phyloP scores from a whole-genome alignment of 2,888 invertebrate species.

The Lydus trimaculatus region DNA sequence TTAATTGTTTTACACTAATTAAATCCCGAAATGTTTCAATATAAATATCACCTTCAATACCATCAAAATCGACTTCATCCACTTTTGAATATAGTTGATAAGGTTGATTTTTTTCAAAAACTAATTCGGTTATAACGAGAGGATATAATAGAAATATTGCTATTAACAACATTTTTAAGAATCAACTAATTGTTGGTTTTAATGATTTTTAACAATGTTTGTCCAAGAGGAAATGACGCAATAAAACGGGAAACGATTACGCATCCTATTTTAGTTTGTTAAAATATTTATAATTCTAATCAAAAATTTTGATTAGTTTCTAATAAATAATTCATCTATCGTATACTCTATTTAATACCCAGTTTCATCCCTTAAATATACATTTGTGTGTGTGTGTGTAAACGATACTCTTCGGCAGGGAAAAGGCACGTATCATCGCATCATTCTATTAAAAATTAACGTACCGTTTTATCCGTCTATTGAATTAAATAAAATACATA shows the following conservation, averaged over 20 bases:
- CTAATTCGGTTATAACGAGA: background rate
- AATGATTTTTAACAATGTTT: background rate
- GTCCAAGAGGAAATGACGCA: background rate
- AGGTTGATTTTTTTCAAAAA: background rate
- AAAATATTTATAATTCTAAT: background rate
- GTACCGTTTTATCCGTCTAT: constrained; percentile 15
- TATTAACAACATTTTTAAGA: background rate
- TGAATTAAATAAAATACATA: constrained; percentile 17
- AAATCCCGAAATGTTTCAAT: background rate
- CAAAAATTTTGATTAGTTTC: background rate
- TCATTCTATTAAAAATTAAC: constrained; percentile 26
- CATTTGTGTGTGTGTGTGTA: background rate
- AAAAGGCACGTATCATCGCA: constrained; percentile 23
- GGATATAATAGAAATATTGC: background rate
- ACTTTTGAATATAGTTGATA: background rate
- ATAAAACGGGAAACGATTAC: background rate
- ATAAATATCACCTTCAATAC: background rate
- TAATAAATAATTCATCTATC: background rate
- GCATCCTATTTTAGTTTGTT: background rate
- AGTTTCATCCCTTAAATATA: background rate
- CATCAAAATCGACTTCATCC: background rate
- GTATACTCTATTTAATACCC: background rate
- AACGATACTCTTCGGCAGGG: constrained; percentile 18
- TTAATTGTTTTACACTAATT: background rate
- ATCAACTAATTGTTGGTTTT: background rate